Conservation (phyloP, 1,140 invertebrate genomes). For the Chironomus tepperi region DNA sequence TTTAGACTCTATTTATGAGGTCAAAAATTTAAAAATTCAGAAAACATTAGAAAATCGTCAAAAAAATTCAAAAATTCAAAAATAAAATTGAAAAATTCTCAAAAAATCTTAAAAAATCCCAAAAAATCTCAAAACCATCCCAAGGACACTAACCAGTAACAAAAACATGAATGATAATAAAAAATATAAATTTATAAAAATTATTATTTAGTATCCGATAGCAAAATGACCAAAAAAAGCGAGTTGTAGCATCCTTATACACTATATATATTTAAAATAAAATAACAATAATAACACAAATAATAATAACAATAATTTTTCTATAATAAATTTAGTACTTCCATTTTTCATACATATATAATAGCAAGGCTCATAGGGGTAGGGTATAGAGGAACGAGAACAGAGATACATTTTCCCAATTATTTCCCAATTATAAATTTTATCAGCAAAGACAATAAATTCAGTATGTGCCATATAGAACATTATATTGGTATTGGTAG, state of each 20-base stretch:
- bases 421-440: slow-evolving; percentile 22
- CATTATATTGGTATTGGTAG: neutral
- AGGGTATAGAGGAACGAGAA: no score
- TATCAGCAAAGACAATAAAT: slow-evolving; percentile 23
- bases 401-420: slow-evolving; percentile 20
- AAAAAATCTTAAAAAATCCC: no score
- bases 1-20: no score
- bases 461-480: slow-evolving; percentile 12
- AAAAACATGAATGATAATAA: neutral
- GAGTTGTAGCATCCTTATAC: neutral
- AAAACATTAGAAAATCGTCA: no score
- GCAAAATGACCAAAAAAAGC: slow-evolving; percentile 14
- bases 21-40: no score
- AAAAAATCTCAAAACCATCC: no score
- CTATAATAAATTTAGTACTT: slow-evolving; percentile 16
- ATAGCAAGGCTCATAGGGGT: no score
- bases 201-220: slow-evolving; percentile 18
- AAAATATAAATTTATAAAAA: neutral
- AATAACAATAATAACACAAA: neutral
- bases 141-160: neutral
- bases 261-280: slow-evolving; percentile 4
- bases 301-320: slow-evolving; percentile 18
- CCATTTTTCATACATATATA: slow-evolving; percentile 19
- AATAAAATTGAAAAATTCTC: no score
- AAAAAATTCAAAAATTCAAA: no score